A percentile compares a stretch with the other conserved stretches of the same genome.
Evolutionary conservation across 2,797 vertebrate genomes (phyloP).

Genomic region (Peromyscus melanophrys): DNA sequence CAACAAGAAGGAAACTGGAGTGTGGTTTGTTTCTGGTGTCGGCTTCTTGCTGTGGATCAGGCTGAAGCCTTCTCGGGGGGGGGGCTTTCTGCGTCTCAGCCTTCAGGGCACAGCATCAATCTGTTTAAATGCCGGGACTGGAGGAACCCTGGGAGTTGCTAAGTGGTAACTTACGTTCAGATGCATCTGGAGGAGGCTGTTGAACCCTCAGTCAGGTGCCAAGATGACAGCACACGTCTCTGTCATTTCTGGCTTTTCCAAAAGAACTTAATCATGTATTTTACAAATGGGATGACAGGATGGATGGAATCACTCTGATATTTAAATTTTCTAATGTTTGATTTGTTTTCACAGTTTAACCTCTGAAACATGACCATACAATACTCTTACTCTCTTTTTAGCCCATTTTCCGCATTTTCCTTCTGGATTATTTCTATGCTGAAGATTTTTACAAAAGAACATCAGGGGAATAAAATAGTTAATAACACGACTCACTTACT

Average conservation of each 20-base stretch:
- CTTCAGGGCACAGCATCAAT: neutral
- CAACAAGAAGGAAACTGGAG: neutral
- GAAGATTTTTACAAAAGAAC: neutral
- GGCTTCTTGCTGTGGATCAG: neutral
- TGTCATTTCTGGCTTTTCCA: neutral
- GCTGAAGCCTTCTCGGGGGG: neutral
- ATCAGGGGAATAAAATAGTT: neutral
- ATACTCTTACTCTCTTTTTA: neutral
- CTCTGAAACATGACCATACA: neutral
- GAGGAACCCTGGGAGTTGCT: neutral
- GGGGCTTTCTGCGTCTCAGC: neutral
- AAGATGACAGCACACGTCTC: neutral
- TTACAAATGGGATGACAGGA: neutral
- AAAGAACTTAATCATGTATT: neutral
- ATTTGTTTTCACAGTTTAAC: neutral
- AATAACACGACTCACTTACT: neutral
- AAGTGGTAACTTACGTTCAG: neutral
- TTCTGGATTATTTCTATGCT: neutral
- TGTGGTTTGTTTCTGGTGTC: neutral
- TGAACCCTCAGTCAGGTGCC: neutral
- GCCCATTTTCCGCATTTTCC: neutral
- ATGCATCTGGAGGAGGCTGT: rapidly evolving
- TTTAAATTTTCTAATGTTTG: neutral
- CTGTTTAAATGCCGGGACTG: neutral
- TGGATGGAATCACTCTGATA: neutral